A percentile compares a stretch with the other conserved stretches of the same genome.
These are phyloP conservation scores for Drosophila arizonae DNA, from an alignment of 1,140 invertebrate species.

Conservation along the genomic window DNA sequence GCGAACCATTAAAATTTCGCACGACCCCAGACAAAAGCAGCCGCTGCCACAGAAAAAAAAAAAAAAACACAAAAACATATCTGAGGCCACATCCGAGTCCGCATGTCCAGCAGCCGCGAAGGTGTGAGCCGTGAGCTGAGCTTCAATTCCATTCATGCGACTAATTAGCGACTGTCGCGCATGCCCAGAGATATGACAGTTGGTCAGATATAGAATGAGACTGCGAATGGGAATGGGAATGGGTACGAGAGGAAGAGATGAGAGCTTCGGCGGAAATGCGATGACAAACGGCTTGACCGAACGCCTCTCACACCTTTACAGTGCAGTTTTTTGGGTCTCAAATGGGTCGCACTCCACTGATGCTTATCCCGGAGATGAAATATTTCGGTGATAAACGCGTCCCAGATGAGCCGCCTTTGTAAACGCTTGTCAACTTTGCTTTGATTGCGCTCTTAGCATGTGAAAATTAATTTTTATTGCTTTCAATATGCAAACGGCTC, in stretches of 20 bases:
- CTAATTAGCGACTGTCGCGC: conserved; percentile 78
- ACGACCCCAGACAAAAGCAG: conserved; percentile 65
- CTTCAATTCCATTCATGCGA: conserved; percentile 81
- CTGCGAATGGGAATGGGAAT: neutral
- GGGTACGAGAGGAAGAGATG: neutral
- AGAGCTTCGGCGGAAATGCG: conserved; percentile 70
- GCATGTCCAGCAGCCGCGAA: conserved; percentile 37
- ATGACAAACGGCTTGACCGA: conserved; percentile 67
- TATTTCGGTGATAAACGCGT: conserved; percentile 64
- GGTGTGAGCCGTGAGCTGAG: conserved; percentile 65
- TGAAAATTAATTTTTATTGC: conserved; percentile 78
- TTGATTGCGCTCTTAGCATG: conserved; percentile 77
- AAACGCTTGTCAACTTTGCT: conserved; percentile 80
- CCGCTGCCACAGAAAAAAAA: conserved; percentile 30
- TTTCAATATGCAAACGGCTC: conserved; percentile 59
- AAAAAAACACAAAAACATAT: conserved; percentile 3
- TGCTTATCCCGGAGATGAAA: conserved; percentile 75
- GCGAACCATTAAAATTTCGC: conserved; percentile 78
- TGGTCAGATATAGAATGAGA: conserved; percentile 7
- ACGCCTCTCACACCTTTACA: conserved; percentile 46
- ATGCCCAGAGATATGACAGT: conserved; percentile 63
- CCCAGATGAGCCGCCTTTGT: conserved; percentile 63
- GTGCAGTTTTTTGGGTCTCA: conserved; percentile 23
- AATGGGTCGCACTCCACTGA: conserved; percentile 26
- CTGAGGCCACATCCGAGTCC: conserved; percentile 20